phyloP scores from a whole-genome alignment of 2,888 invertebrate genomes.

The Camponotus fellah region DNA sequence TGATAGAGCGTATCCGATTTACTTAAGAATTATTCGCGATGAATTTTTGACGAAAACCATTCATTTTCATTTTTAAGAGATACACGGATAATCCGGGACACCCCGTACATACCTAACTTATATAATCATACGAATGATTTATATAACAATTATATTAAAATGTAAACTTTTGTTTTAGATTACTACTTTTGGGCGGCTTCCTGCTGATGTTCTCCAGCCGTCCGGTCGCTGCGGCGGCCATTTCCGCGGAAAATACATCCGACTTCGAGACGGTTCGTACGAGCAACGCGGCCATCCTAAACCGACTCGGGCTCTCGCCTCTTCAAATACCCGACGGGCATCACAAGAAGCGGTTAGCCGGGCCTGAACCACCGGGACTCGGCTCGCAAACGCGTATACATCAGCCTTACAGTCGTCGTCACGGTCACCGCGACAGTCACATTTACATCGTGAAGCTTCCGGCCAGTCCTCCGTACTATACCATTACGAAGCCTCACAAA shows the following conservation, averaged over 20 bases:
- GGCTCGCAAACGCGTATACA: constrained; percentile 75
- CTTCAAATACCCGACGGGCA: constrained; percentile 92
- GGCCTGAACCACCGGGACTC: constrained; percentile 82
- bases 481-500: constrained; percentile 89
- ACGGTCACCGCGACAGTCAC: constrained; percentile 89
- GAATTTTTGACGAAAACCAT: too few relatives aligned
- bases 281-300: constrained; percentile 90
- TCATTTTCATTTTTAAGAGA: too few relatives aligned
- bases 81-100: too few relatives aligned
- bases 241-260: constrained; percentile 47
- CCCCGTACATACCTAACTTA: not conserved
- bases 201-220: constrained; percentile 52
- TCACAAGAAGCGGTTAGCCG: constrained; percentile 93
- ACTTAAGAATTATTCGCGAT: too few relatives aligned
- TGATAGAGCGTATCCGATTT: too few relatives aligned
- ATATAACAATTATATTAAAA: not conserved
- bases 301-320: constrained; percentile 92
- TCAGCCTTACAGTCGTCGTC: constrained; percentile 82
- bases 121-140: not conserved
- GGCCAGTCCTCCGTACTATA: constrained; percentile 94
- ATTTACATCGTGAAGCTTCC: constrained; percentile 95
- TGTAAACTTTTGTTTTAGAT: constrained; percentile 62
- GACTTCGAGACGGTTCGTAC: constrained; percentile 86
- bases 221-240: constrained; percentile 5
- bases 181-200: constrained; percentile 39